phyloP scores from a whole-genome alignment of 1,140 invertebrate species.

The Fopius arisanus region DNA sequence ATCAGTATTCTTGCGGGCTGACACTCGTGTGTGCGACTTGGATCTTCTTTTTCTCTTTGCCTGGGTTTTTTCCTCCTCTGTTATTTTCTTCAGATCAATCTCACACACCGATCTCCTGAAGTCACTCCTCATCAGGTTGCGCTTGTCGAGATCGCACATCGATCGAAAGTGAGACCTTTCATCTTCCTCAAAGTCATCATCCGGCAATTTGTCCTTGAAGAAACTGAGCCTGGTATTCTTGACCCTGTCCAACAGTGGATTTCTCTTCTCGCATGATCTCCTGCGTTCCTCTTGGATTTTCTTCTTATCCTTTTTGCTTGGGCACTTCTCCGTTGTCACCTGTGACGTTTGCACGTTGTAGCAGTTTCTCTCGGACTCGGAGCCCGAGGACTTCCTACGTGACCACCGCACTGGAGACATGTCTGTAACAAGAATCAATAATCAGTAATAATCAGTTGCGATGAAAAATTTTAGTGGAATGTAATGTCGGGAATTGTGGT shows the following conservation, averaged over 20 bases:
- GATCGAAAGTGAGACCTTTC: conserved; percentile 46
- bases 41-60: conserved; percentile 54
- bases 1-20: conserved; percentile 40
- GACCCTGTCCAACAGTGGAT: conserved; percentile 74
- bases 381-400: conserved; percentile 71
- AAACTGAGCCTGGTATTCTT: conserved; percentile 76
- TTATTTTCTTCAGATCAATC: conserved; percentile 51
- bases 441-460: not conserved
- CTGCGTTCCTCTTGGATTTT: conserved; percentile 61
- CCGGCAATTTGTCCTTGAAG: conserved; percentile 69
- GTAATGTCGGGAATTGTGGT: not conserved
- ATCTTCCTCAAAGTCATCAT: conserved; percentile 60
- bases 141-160: conserved; percentile 46
- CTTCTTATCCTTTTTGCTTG: conserved; percentile 57
- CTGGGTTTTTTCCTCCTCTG: conserved; percentile 49
- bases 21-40: conserved; percentile 56
- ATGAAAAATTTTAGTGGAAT: not conserved
- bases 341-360: conserved; percentile 69
- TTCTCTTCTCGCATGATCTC: conserved; percentile 71
- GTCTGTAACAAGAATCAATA: conserved; percentile 61
- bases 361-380: conserved; percentile 73
- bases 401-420: conserved; percentile 73
- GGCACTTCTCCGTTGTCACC: conserved; percentile 58
- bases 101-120: conserved; percentile 55
- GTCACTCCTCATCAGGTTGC: conserved; percentile 47